Conservation (phyloP, 2,113 vertebrate genomes). For the Paradoxurus hermaphroditus region DNA sequence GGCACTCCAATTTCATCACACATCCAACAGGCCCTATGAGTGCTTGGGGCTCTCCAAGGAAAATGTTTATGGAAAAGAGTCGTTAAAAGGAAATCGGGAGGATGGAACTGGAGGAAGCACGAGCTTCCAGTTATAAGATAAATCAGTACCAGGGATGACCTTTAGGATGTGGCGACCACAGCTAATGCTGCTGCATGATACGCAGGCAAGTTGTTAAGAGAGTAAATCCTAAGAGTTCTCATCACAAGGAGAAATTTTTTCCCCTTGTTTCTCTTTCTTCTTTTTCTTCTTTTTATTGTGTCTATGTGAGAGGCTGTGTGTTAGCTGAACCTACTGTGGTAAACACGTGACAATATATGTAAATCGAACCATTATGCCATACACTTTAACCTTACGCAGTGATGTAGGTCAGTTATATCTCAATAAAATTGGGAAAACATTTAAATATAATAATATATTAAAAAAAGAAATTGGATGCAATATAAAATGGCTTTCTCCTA, state of each 20-base stretch:
- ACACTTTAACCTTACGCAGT: background rate
- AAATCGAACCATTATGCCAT: background rate
- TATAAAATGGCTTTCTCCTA: background rate
- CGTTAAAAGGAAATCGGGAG: background rate
- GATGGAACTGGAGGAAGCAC: background rate
- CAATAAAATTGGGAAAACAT: background rate
- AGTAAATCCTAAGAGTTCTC: background rate
- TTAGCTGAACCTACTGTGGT: background rate
- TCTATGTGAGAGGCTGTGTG: background rate
- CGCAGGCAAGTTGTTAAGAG: background rate
- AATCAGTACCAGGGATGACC: background rate
- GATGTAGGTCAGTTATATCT: background rate
- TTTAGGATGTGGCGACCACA: background rate
- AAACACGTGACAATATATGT: background rate
- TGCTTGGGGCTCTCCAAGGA: background rate
- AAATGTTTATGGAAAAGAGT: background rate
- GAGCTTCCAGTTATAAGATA: background rate
- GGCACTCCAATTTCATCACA: background rate
- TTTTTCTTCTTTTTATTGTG: background rate
- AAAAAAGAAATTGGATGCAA: constrained; percentile 3
- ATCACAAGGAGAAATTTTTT: background rate
- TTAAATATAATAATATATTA: background rate
- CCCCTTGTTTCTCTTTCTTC: background rate
- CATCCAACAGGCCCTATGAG: background rate
- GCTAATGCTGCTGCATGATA: background rate